Percentiles rank a stretch among this genome's conserved stretches.
phyloP scores from a whole-genome alignment of 2,888 invertebrate species.

The Lepidocyrtoides sp. region DNA sequence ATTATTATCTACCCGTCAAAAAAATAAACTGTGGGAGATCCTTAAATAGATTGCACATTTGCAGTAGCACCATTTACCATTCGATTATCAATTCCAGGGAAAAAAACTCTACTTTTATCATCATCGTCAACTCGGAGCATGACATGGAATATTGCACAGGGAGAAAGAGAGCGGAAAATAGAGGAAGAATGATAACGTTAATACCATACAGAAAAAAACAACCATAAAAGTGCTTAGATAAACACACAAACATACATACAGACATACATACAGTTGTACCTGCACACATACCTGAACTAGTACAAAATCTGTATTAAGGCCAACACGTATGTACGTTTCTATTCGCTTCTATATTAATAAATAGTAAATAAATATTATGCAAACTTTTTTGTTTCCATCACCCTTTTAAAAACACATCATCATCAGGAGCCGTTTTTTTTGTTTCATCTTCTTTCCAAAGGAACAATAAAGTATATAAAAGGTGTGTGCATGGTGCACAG shows the following conservation, averaged over 20 bases:
- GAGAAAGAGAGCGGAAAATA: background rate
- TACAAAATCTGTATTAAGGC: too few relatives aligned
- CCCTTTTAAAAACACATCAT: background rate
- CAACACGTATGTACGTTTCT: too few relatives aligned
- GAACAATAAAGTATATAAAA: background rate
- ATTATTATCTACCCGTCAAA: background rate
- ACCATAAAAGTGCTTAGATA: too few relatives aligned
- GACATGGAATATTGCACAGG: background rate
- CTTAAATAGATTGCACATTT: background rate
- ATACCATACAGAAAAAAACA: too few relatives aligned
- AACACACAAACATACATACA: too few relatives aligned
- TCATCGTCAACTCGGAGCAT: background rate
- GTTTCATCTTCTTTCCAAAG: slow-evolving; percentile 10
- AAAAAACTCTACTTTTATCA: background rate
- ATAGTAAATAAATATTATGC: too few relatives aligned
- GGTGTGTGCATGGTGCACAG: background rate
- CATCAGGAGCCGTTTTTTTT: background rate
- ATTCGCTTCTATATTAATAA: too few relatives aligned
- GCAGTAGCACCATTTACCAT: background rate
- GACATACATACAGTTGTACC: too few relatives aligned
- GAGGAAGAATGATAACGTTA: too few relatives aligned
- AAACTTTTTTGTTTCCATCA: background rate
- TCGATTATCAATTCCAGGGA: background rate
- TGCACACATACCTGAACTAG: too few relatives aligned
- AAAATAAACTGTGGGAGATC: background rate